phyloP scores from a whole-genome alignment of 1,140 invertebrate species.

The Atta colombica region DNA sequence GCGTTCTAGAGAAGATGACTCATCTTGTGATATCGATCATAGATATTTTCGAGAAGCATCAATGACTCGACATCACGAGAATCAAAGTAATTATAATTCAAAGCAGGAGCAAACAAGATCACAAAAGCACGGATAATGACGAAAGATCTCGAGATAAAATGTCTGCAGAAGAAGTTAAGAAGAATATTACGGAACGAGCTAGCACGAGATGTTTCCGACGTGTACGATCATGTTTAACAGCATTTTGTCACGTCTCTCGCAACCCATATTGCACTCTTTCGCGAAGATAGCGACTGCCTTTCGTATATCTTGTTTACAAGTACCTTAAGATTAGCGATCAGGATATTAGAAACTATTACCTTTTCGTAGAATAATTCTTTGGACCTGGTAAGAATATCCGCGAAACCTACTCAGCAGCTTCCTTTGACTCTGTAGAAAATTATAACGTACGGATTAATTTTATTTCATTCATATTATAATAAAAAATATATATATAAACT shows the following conservation, averaged over 20 bases:
- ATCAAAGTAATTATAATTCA: conserved; percentile 31
- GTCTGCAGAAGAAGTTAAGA: conserved; percentile 55
- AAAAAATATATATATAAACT: neutral
- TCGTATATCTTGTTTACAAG: neutral
- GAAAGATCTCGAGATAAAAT: conserved; percentile 58
- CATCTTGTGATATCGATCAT: conserved; percentile 7
- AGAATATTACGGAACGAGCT: conserved; percentile 64
- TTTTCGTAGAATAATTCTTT: neutral
- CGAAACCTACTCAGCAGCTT: neutral
- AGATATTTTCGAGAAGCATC: neutral
- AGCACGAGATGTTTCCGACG: conserved; percentile 67
- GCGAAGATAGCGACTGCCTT: conserved; percentile 27
- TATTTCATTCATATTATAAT: neutral
- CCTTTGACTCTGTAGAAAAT: neutral
- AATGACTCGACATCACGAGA: conserved; percentile 11
- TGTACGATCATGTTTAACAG: conserved; percentile 77
- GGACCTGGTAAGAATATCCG: neutral
- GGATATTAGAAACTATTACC: conserved; percentile 21
- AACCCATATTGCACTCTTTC: conserved; percentile 57
- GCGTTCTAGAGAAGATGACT: conserved; percentile 19
- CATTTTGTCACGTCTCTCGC: conserved; percentile 54
- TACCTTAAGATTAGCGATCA: conserved; percentile 31
- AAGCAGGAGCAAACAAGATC: conserved; percentile 32
- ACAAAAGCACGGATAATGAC: conserved; percentile 27
- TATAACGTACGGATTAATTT: neutral